Conservation (phyloP, 53 echinoderm and acorn worm species). For the Echinometra lucunter region DNA sequence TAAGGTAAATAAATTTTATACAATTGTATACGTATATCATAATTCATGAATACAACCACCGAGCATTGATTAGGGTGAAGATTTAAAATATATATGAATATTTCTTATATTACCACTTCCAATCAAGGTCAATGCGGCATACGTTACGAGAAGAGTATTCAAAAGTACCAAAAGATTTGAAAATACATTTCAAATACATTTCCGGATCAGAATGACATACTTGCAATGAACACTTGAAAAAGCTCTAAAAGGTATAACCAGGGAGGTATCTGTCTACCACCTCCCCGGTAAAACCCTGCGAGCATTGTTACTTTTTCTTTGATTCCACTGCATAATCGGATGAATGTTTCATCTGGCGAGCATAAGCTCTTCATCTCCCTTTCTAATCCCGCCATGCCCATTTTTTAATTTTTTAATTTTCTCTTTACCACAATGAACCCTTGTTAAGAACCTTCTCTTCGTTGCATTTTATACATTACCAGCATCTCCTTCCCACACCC, state of each 20-base stretch:
- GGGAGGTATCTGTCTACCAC: no score
- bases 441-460: not conserved
- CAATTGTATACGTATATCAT: not conserved
- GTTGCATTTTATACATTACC: not conserved
- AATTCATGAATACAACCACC: not conserved
- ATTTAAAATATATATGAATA: not conserved
- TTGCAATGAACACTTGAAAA: no score
- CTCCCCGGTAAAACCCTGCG: no score
- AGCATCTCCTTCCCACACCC: not conserved
- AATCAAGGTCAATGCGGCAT: no score
- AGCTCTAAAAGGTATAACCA: not conserved
- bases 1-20: not conserved
- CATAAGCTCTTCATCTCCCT: not conserved
- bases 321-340: not conserved
- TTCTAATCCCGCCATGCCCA: not conserved
- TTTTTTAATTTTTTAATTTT: not conserved
- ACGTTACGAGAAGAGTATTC: no score
- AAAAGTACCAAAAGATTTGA: no score
- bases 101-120: no score
- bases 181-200: no score
- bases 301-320: not conserved
- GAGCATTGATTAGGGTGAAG: not conserved
- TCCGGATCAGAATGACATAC: no score
- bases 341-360: not conserved
- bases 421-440: not conserved